Percentiles rank a stretch among this genome's conserved stretches.
phyloP scores from a whole-genome alignment of 2,888 invertebrate genomes.

The Tupiocoris notatus region DNA sequence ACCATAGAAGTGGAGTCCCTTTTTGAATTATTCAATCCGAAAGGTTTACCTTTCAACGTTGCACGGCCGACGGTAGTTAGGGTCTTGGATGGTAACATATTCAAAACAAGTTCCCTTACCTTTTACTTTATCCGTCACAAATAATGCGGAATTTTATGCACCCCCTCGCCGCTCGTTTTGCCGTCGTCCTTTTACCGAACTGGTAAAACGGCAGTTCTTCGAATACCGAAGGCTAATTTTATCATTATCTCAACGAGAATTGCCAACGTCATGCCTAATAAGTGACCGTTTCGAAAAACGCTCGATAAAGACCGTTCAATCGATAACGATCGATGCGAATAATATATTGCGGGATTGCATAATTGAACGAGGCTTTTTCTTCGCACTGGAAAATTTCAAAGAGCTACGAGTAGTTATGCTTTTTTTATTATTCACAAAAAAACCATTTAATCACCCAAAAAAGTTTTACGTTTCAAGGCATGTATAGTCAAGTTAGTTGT shows the following conservation, averaged over 20 bases:
- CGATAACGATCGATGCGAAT: no score
- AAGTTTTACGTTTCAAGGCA: not conserved
- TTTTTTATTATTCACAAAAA: no score
- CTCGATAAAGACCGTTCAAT: no score
- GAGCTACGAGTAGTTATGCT: no score
- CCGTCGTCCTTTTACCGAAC: not conserved
- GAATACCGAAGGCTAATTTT: slow-evolving; percentile 5
- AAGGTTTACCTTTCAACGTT: slow-evolving; percentile 30
- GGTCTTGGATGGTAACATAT: slow-evolving; percentile 41
- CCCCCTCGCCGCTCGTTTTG: not conserved
- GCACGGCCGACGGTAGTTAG: slow-evolving; percentile 41
- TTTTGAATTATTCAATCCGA: slow-evolving; percentile 37
- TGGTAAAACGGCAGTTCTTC: not conserved
- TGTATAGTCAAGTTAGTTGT: not conserved
- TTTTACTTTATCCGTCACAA: slow-evolving; percentile 35
- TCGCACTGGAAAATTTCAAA: no score
- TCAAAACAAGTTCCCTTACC: slow-evolving; percentile 34
- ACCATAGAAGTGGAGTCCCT: slow-evolving; percentile 5
- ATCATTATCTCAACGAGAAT: slow-evolving; percentile 5
- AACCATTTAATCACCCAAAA: no score
- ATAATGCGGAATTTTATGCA: slow-evolving; percentile 38
- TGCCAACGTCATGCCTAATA: not conserved
- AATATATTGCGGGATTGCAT: no score
- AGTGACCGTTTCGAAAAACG: not conserved
- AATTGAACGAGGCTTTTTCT: no score